Base-by-base conservation (phyloP, 2,888 invertebrate species). In the Oxycera nigricornis region DNA sequence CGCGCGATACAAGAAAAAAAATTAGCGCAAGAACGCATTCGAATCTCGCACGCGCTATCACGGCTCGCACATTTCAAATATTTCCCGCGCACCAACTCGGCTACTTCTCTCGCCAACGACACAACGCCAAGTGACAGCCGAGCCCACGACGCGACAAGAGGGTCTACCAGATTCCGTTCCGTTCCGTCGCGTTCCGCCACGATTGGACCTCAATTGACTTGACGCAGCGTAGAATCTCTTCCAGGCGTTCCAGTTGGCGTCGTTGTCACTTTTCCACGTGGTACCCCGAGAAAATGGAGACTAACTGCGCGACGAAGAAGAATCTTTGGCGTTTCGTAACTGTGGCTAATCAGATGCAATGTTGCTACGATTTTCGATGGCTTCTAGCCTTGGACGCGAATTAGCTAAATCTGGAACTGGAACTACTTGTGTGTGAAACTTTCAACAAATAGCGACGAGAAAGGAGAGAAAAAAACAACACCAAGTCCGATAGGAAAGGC, bases 141-240 rank as follows among this genome's bases (percentile, higher is more conserved):
- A 35, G 39, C 41, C 7, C 24, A 17, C 14, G 28, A 59, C 55
- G 55, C 46, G 61, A 61, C n/a, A n/a, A n/a, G n/a, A 65, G 65
- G 65, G 39, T 22, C 65, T 22, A 65, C 22, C 65, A 65, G 20
- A 65, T 65, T 65, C 65, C 65, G 41, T 6, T 65, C 65, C 7
- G 65, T 65, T 35, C 61, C 28, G 26, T n/a, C 35, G 35, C 6
- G 35, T 46, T 26, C 11, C 7, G 57, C 11, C n/a, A 31, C 35
- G 17, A n/a, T n/a, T n/a, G n/a, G 14, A 22, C 31, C 17, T n/a
- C 35, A 14, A 17, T 26, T 1, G n/a, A 65, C 24, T 65, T 65
- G 39, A 65, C 65, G 65, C 65, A 65, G 65, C 24, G 65, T 65
- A 65, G 65, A 65, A 65, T 41, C 30, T 55, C 7, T 65, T 65